Evolutionary conservation across 2,113 vertebrate species (phyloP), one percentile per base, ranked within the genome.

Genomic region (Perca fluviatilis): DNA sequence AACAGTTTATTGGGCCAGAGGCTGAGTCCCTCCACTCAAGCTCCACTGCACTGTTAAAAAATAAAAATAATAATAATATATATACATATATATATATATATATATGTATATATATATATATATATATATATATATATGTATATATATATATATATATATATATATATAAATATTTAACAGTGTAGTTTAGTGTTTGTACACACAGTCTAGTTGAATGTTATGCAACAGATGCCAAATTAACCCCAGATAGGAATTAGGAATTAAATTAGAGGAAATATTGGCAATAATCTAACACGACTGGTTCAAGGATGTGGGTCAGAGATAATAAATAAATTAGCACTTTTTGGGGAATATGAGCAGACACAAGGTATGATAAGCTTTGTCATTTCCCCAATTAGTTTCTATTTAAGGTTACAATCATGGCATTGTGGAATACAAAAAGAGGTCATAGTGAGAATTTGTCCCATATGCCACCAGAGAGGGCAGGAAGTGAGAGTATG

Each of bases 1-100:
- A 76, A 63, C 51, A 46, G 85, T 82, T 85, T 89, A 88, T 81
- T 74, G 64, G 77, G 85, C 81, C 67, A 85, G 71, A 86, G 72
- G 82, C 84, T 77, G 63, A 72, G 74, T 49, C 56, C 82, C 62
- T 88, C 68, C 64, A 62, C 70, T 69, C 16, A 43, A 60, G n/a
- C 56, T 83, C 76, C 25, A 68, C 5, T 33, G 33, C 33, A 33
- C 33, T 33, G 5, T 33, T 33, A 30, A 0, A 25, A 25, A 25
- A 25, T 1, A 25, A 25, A 25, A 25, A 25, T 1, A 25, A 25
- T 1, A 25, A 27, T 2, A 2, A 33, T 33, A 33, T 33, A 33
- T 33, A 33, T 33, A 33, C 5, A 33, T 33, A 33, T 33, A 33
- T 33, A 33, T 33, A 33, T 33, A 33, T 33, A 33, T 33, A 33